Percentiles rank a stretch among this genome's conserved stretches.
phyloP scores from a whole-genome alignment of 2,888 invertebrate species.

The Oscheius sp. region DNA sequence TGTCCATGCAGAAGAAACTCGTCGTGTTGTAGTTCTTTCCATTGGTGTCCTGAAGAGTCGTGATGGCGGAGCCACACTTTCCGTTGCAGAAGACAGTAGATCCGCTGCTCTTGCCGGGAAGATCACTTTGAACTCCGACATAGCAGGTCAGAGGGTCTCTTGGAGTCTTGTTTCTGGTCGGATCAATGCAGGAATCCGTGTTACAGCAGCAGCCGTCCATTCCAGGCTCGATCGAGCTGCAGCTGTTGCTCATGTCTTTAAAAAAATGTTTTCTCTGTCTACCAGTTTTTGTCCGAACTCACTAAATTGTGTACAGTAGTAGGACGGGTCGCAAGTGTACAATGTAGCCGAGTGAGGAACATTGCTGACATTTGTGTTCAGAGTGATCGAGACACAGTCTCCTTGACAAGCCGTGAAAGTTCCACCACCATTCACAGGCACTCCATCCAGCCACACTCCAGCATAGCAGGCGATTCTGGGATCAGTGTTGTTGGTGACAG shows the following conservation, averaged over 20 bases:
- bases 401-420: conserved; percentile 46
- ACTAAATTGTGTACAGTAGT: conserved; percentile 47
- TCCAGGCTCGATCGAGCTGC: conserved; percentile 45
- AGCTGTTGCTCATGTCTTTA: conserved; percentile 33
- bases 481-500: conserved; percentile 40
- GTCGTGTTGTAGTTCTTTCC: conserved; percentile 39
- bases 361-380: conserved; percentile 39
- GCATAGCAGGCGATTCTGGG: conserved; percentile 53
- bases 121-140: conserved; percentile 49
- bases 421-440: not conserved
- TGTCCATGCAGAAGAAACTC: conserved; percentile 45
- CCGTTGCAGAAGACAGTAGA: conserved; percentile 42
- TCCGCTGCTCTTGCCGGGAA: not conserved
- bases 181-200: conserved; percentile 53
- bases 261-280: no score
- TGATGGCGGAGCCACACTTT: conserved; percentile 46
- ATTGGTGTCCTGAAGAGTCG: conserved; percentile 42
- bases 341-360: conserved; percentile 41
- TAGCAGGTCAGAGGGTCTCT: conserved; percentile 52
- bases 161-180: conserved; percentile 39
- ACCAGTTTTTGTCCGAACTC: not conserved
- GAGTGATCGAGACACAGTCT: conserved; percentile 50
- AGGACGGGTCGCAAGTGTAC: conserved; percentile 55
- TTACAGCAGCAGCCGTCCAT: conserved; percentile 55
- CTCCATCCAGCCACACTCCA: conserved; percentile 50